These are phyloP conservation scores for Prorops nasuta DNA, from an alignment of 1,140 invertebrate genomes.

Conservation along the genomic window DNA sequence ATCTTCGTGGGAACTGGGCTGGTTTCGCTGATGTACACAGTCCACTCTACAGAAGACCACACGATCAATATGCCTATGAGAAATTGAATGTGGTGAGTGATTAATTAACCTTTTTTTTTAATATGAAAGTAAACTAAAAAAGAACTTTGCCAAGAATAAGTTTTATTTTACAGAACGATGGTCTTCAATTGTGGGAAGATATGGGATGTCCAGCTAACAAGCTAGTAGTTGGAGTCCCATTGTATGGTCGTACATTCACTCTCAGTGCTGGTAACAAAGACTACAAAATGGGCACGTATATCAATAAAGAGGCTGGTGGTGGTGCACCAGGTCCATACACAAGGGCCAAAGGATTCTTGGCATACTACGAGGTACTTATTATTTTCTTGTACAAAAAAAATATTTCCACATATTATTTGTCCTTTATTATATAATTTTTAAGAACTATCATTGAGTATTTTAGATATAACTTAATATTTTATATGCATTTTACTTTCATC, in stretches of 20 bases:
- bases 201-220: conserved; percentile 85
- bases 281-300: conserved; percentile 78
- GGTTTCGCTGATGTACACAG: conserved; percentile 86
- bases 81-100: conserved; percentile 80
- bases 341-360: conserved; percentile 78
- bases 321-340: conserved; percentile 82
- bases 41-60: conserved; percentile 77
- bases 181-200: conserved; percentile 79
- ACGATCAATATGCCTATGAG: conserved; percentile 85
- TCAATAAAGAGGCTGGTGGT: conserved; percentile 84
- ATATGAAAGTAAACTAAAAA: not conserved
- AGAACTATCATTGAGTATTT: no score
- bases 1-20: conserved; percentile 89
- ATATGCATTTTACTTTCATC: no score
- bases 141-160: no score
- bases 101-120: conserved; percentile 2
- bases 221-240: conserved; percentile 82
- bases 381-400: not conserved
- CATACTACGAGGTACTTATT: conserved; percentile 78
- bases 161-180: conserved; percentile 69
- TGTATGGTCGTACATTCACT: conserved; percentile 82
- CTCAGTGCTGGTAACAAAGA: conserved; percentile 77
- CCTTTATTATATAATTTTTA: no score
- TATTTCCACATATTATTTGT: not conserved
- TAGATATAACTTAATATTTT: no score